Evolutionary conservation across 2,888 invertebrate species (phyloP), one percentile per base, ranked within the genome.

Genomic region (Kryphioiulus occultus): DNA sequence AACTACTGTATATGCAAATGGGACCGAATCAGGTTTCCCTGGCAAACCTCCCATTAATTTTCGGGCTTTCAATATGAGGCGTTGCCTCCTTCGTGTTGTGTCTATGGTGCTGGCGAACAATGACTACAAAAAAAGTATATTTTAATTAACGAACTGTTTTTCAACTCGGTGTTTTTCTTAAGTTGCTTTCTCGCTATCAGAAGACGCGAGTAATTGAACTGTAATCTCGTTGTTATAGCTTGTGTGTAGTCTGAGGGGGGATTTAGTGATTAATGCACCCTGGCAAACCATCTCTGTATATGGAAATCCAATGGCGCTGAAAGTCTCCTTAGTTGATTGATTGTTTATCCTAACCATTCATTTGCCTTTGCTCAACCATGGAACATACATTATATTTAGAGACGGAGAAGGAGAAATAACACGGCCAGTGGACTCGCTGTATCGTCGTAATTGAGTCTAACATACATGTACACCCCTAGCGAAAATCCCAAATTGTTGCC

Each of bases 1-100:
- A 68, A 68, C 68, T 68, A 68, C 68, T 68, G 68, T 68, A 68
- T 68, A 68, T 68, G 68, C 68, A 68, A 68, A 68, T 68, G 68
- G n/a, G 7, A 68, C 9, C 9, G 26, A 68, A 68, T 68, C 68
- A 68, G 68, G 68, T 68, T 68, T 68, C 68, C 35, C 35, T 4
- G 2, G 22, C n/a, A 68, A 68, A n/a, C 68, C 22, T 22, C 5
- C 68, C 68, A 68, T 68, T 68, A 68, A 68, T 68, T 68, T 68
- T 26, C 68, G 26, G 4, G 22, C 7, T 68, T 68, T 68, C 68
- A 68, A 68, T 59, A n/a, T 22, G 68, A 59, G 59, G 59, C 59
- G 59, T 68, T 22, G 68, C 22, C 68, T 68, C 68, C 68, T 68
- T 22, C 68, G 68, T 68, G 68, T 68, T 68, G 68, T 68, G 68